Evolutionary conservation across 2,797 vertebrate species (phyloP).

Genomic region (Cossypha polioptera): DNA sequence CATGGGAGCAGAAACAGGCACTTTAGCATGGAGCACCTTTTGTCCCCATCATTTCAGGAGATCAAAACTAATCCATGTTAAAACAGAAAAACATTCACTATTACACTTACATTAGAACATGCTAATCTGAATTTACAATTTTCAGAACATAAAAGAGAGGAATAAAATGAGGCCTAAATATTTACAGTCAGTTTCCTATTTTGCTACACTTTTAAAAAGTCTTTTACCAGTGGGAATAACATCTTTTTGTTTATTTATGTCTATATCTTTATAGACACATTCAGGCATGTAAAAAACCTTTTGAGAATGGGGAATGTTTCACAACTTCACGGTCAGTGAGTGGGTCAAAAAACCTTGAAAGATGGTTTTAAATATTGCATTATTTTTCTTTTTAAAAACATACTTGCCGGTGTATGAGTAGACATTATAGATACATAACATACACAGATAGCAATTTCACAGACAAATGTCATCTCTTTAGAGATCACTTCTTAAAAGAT

Average conservation of each 20-base stretch:
- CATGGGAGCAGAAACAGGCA: not conserved
- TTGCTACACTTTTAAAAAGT: not conserved
- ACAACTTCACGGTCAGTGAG: not conserved
- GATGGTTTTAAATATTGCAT: not conserved
- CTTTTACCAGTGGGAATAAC: not conserved
- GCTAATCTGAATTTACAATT: not conserved
- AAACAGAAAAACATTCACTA: not conserved
- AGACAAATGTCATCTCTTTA: not conserved
- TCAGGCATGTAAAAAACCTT: not conserved
- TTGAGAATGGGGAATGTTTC: not conserved
- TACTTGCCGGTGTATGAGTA: not conserved
- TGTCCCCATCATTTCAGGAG: not conserved
- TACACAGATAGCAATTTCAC: accelerated
- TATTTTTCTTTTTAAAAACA: not conserved
- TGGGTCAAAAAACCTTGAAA: not conserved
- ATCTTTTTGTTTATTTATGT: not conserved
- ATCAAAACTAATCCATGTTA: constrained; percentile 1
- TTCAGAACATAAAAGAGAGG: not conserved
- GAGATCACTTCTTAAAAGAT: not conserved
- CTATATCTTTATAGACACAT: not conserved
- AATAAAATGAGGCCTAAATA: not conserved
- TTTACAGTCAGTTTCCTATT: not conserved
- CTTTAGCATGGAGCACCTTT: not conserved
- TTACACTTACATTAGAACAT: not conserved
- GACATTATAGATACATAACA: not conserved